phyloP scores from a whole-genome alignment of 2,113 vertebrate species.

The Gallinago paraguaiae region DNA sequence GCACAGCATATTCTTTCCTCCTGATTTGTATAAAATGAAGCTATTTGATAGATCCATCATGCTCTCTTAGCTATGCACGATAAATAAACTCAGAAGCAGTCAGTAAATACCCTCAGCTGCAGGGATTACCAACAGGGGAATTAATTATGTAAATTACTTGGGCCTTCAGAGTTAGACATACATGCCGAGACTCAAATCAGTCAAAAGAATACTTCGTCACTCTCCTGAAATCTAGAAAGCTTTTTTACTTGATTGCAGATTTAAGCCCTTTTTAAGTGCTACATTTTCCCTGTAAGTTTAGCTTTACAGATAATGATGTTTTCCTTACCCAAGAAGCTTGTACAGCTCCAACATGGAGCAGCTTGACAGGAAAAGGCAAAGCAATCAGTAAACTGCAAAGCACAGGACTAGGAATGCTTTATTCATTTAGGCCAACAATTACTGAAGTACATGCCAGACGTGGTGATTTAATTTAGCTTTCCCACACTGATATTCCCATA shows the following conservation, averaged over 20 bases:
- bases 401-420: neutral
- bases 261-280: neutral
- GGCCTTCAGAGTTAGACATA: neutral
- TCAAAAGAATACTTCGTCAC: neutral
- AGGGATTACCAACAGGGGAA: neutral
- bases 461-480: neutral
- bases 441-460: neutral
- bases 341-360: neutral
- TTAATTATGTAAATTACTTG: neutral
- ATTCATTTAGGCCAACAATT: neutral
- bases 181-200: neutral
- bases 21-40: neutral
- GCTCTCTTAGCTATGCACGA: neutral
- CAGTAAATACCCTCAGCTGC: neutral
- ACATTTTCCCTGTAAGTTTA: neutral
- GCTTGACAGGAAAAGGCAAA: neutral
- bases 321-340: neutral
- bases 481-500: rapidly evolving
- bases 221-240: neutral
- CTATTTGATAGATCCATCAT: neutral
- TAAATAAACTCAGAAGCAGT: neutral
- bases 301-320: neutral
- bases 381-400: neutral
- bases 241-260: neutral
- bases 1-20: neutral